Base-by-base conservation (phyloP, 2,888 invertebrate species). In the Rhagium mordax region DNA sequence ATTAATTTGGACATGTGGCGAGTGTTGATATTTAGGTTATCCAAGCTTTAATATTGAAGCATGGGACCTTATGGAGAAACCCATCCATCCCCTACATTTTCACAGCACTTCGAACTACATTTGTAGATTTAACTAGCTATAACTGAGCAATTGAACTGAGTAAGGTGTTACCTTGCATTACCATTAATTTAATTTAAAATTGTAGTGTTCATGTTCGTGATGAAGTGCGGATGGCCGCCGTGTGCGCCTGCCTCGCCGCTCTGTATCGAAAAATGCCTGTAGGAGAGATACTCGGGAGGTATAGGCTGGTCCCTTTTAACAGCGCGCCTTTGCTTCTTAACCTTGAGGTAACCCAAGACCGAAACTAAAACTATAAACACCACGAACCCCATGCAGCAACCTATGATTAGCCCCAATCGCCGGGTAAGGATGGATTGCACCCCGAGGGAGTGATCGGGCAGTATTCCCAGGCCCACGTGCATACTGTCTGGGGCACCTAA, bases 341-440 rank as follows among this genome's bases (percentile, higher is more conserved):
- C 91, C 87, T 96, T 96, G 76, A 96, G 91, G 86, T 95, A 96
- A 24, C 95, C 95, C 77, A 96, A 90, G 57, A 94, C 93, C n/a
- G 95, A 94, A 70, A 96, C 94, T 83, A 96, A 90, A 24, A 95
- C 92, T 66, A 96, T 91, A 85, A 96, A 96, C 62, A 96, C 95
- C 74, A 96, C 91, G 83, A 95, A 94, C 67, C 96, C 96, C 90
- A 96, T 92, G 84, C 94, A 95, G 85, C 95, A 94, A 65, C 96
- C 96, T 70, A 96, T 94, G 81, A 96, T 95, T 78, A 96, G 91
- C 29, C 96, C 96, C 70, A 96, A 89, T 78, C 96, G 91, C 73
- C 96, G 90, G 3, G 95, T 95, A 48, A 96, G 89, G 83, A 96
- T 93, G 74, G 94, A 94, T 78, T 93, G 92, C 55, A 94, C 92